Evolutionary conservation across 1,140 invertebrate genomes (phyloP), one percentile per base, ranked within the genome.

Genomic region (Tetramorium alpestre): DNA sequence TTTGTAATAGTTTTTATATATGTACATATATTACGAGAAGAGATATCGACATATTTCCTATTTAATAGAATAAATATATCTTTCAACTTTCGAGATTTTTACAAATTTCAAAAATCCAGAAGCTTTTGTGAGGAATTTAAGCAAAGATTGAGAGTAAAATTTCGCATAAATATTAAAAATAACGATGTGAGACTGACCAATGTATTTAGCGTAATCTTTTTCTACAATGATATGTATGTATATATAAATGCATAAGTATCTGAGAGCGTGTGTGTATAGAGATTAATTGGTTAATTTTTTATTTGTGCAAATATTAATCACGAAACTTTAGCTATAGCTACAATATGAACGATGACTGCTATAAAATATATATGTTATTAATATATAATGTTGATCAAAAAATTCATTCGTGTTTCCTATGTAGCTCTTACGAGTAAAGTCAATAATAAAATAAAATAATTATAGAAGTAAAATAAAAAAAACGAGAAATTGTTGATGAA

Each of bases 161-260:
- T 70, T 86, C 73, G 85, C 87, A 91, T 88, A 86, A 91, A 92
- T 86, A 86, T 87, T 91, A 90, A 91, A 86, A 47, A 67, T 87
- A 78, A 94, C 82, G 94, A 94, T 95, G 92, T 93, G 94, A 95
- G 94, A 95, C 95, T 95, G 95, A 95, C 94, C 91, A 94, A 94
- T 94, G 87, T 94, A 93, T 94, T 92, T 93, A 94, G 91, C 89
- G 93, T 94, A 93, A 94, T 78, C 0, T 93, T 94, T 94, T 65
- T 94, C 93, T 92, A 94, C 88, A 38, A 44, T 56, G 62, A 56
- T 60, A 44, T 47, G 16, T 72, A 58, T 82, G 38, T 72, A 25
- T 56, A 38, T 28, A n/a, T 13, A 38, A 41, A 69, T 25, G 70
- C 22, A 80, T 25, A 25, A 38, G 18, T 47, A 80, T 67, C 4